Percentiles rank a stretch among this genome's conserved stretches.
Conservation (phyloP, 2,888 invertebrate genomes). For the Apodemia hepburni region DNA sequence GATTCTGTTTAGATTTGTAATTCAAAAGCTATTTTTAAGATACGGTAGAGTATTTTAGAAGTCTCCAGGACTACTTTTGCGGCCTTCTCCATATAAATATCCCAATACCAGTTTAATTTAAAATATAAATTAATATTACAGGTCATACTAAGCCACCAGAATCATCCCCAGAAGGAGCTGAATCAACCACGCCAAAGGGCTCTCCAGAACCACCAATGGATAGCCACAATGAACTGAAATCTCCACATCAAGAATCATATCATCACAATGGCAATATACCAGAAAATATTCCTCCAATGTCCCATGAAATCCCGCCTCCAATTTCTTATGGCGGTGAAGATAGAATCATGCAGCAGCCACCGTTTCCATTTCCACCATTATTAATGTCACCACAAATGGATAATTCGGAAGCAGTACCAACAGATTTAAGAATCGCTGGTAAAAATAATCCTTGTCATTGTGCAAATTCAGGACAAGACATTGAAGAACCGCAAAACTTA, state of each 20-base stretch:
- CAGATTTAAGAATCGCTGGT: slow-evolving; percentile 60
- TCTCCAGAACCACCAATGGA: slow-evolving; percentile 61
- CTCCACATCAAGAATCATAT: slow-evolving; percentile 59
- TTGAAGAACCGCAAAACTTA: slow-evolving; percentile 62
- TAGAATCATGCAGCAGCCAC: slow-evolving; percentile 52
- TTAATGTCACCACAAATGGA: slow-evolving; percentile 55
- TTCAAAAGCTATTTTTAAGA: no score
- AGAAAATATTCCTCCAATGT: slow-evolving; percentile 43
- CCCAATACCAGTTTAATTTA: neutral
- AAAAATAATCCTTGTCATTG: slow-evolving; percentile 57
- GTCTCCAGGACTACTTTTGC: no score
- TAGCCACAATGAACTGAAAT: slow-evolving; percentile 51
- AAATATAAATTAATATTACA: slow-evolving; percentile 33
- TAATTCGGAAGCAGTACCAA: slow-evolving; percentile 57
- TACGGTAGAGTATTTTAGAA: no score
- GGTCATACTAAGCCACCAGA: slow-evolving; percentile 69
- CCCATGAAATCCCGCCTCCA: slow-evolving; percentile 53
- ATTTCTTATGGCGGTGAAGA: slow-evolving; percentile 55
- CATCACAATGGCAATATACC: slow-evolving; percentile 49
- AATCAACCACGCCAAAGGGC: slow-evolving; percentile 63
- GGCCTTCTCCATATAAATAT: no score
- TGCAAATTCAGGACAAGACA: slow-evolving; percentile 37
- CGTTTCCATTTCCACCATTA: slow-evolving; percentile 58
- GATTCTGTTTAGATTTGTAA: no score
- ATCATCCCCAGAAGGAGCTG: slow-evolving; percentile 65